Base-by-base conservation (phyloP, 2,113 vertebrate genomes). In the Percopsis transmontana region DNA sequence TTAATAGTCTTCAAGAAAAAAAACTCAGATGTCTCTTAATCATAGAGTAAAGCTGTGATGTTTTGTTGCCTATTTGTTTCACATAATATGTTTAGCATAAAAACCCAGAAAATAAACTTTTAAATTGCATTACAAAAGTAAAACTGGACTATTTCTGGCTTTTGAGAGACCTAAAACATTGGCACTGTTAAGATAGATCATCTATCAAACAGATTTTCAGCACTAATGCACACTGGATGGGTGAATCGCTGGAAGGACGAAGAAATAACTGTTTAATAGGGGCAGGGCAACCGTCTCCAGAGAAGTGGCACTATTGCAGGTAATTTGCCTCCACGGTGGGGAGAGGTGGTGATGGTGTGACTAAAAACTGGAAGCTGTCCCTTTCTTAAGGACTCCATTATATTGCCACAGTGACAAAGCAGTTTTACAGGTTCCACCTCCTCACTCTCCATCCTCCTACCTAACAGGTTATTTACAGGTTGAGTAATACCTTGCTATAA, bases 331-430 rank as follows among this genome's bases (percentile, higher is more conserved):
- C 24, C 44, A 52, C 41, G 24, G 65, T 16, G 69, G 74, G 59
- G 56, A 58, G 50, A 20, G 2, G 18, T 55, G 56, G 69, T 53
- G 62, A 59, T 47, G 55, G 57, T 56, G 60, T 21, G 51, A 69
- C 72, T 47, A 58, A 54, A 68, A 56, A 58, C 18, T 63, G 56
- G 65, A 68, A 56, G 80, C 75, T 40, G 53, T 74, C 48, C 41
- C 20, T 19, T 15, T 70, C 54, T 67, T 58, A 65, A 77, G 41
- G 62, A 62, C 64, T 83, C 63, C n/a, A 79, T 77, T 85, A 81
- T 85, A 68, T 80, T 83, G 41, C 80, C 66, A 81, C 76, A 73
- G 85, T 90, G 87, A 92, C 87, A 87, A 89, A 87, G 87, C 90
- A 86, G 89, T 90, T 85, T 59, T 80, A 62, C 88, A 78, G 82